Conservation (phyloP, 2,888 invertebrate species). For the Epistrophe grossulariae region DNA sequence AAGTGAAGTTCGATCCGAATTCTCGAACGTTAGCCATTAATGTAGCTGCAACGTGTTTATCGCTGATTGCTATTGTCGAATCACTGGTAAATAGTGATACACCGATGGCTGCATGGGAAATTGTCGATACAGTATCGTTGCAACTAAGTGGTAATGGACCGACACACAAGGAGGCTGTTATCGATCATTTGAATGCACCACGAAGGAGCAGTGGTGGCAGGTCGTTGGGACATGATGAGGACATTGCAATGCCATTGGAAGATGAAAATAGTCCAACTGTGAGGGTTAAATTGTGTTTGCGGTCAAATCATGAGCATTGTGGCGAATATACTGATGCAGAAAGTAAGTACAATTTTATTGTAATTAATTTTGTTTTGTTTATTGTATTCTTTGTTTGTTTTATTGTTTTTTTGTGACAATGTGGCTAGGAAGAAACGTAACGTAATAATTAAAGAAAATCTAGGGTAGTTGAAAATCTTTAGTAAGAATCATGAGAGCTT, state of each 20-base stretch:
- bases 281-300: constrained; percentile 92
- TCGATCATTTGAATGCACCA: constrained; percentile 86
- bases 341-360: constrained; percentile 86
- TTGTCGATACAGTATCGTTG: constrained; percentile 89
- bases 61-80: constrained; percentile 91
- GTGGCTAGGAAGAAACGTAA: not conserved
- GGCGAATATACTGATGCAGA: constrained; percentile 93
- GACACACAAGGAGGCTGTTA: constrained; percentile 88
- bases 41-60: constrained; percentile 91
- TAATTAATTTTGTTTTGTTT: constrained; percentile 14
- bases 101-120: constrained; percentile 87
- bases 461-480: no score
- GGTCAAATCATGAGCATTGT: constrained; percentile 92
- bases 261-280: constrained; percentile 87
- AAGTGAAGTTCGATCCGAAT: constrained; percentile 93
- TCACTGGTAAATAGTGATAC: constrained; percentile 86
- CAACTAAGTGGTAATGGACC: constrained; percentile 89
- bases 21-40: constrained; percentile 91
- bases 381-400: not conserved
- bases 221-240: constrained; percentile 85
- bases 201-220: constrained; percentile 84
- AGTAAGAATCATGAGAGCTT: no score
- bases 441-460: not conserved
- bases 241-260: constrained; percentile 86
- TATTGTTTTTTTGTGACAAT: constrained; percentile 53